Base-by-base conservation (phyloP, 1,140 invertebrate genomes). In the Antheraea mylitta region DNA sequence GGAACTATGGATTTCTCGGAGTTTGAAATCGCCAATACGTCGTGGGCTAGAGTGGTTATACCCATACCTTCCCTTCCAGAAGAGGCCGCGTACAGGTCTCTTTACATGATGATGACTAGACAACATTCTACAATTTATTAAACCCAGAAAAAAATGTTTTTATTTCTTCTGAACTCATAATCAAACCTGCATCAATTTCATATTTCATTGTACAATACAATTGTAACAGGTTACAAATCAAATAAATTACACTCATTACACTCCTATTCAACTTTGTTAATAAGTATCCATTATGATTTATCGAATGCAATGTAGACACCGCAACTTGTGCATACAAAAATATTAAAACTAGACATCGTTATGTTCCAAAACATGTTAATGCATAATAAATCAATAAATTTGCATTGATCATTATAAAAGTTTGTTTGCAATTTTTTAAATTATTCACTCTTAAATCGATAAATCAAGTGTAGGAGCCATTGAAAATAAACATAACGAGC, bases 401-500 rank as follows among this genome's bases (percentile, higher is more conserved):
- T 53, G 45, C 16, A 53, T 53, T 13, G 45, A 53, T 16, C 16
- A 16, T 53, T 53, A 53, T 42, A 7, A 42, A 42, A 42, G 38
- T 42, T 42, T 42, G 8, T 16, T 16, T 53, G 45, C 45, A 53
- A 13, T 53, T 53, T 53, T 53, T 53, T 53, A 2, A 53, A 53
- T n/a, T 53, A 53, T 53, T 53, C 7, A 53, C 45, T 53, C 5
- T 53, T 11, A 6, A 53, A 0, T 13, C 45, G 6, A 53, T 53
- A 53, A 53, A 53, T 53, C 45, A 53, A 53, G 16, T 18, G 36
- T 65, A 22, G 58, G 36, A 53, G 10, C 58, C 37, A 72, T 68
- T 66, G 53, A 69, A 69, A 69, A 36, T 42, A 22, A 66, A 58
- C 65, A 48, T 42, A 53, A 63, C 22, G 67, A 79, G 69, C 74